Evolutionary conservation across 2,888 invertebrate species (phyloP).

Genomic region (Athripsodes cinereus): DNA sequence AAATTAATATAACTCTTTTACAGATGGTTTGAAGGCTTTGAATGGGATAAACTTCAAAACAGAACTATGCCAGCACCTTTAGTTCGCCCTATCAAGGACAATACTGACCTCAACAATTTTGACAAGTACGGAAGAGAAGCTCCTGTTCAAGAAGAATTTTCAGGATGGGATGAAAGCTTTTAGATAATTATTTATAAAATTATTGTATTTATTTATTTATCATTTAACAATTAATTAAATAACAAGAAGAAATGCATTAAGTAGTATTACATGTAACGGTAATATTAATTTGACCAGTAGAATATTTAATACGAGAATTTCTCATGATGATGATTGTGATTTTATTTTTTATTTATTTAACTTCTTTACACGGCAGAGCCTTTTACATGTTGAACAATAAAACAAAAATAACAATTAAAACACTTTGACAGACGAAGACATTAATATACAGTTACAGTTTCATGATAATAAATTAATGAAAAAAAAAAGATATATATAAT

Average conservation of each 20-base stretch:
- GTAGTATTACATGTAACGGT: too few relatives aligned
- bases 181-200: slow-evolving; percentile 37
- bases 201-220: neutral
- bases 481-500: too few relatives aligned
- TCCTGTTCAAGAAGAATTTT: slow-evolving; percentile 66
- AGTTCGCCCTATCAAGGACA: slow-evolving; percentile 59
- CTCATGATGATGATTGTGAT: too few relatives aligned
- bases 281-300: too few relatives aligned
- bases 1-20: slow-evolving; percentile 31
- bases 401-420: too few relatives aligned
- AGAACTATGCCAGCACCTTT: slow-evolving; percentile 68
- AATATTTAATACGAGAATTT: too few relatives aligned
- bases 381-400: too few relatives aligned
- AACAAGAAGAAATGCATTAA: neutral
- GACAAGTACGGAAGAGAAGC: slow-evolving; percentile 72
- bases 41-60: slow-evolving; percentile 74
- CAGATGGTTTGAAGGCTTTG: slow-evolving; percentile 89
- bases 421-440: too few relatives aligned
- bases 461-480: too few relatives aligned
- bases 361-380: too few relatives aligned
- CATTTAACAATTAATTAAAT: neutral
- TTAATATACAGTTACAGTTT: too few relatives aligned
- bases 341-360: too few relatives aligned
- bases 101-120: slow-evolving; percentile 78
- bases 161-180: slow-evolving; percentile 88